Evolutionary conservation across 2,888 invertebrate species (phyloP).

Genomic region (Tenodera sinensis): DNA sequence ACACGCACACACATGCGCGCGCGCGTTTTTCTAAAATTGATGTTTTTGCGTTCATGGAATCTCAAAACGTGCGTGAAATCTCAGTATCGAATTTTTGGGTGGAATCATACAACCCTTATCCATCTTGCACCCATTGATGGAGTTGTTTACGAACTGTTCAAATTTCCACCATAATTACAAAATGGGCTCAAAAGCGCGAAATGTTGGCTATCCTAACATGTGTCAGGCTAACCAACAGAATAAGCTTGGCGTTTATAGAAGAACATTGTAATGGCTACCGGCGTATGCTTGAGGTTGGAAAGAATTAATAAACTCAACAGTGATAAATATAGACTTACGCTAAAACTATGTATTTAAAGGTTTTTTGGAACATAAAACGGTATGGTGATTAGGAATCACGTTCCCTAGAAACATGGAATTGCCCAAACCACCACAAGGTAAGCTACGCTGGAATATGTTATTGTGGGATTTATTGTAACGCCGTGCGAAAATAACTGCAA

Average conservation of each 20-base stretch:
- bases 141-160: too few species aligned
- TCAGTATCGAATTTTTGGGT: too few species aligned
- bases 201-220: too few species aligned
- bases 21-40: too few species aligned
- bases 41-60: too few species aligned
- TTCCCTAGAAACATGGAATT: conserved; percentile 44
- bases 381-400: not conserved
- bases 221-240: not conserved
- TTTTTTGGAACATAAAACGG: not conserved
- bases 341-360: not conserved
- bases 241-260: not conserved
- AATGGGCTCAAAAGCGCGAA: too few species aligned
- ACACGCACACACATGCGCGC: too few species aligned
- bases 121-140: too few species aligned
- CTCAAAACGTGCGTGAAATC: too few species aligned
- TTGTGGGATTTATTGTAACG: not conserved
- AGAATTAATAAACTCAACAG: not conserved
- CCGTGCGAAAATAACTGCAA: not conserved
- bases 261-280: not conserved
- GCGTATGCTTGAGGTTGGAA: not conserved
- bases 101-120: too few species aligned
- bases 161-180: too few species aligned
- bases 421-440: conserved; percentile 62
- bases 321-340: not conserved
- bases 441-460: not conserved